Conservation (phyloP, 1,140 invertebrate genomes). For the Eufriesea mexicana region DNA sequence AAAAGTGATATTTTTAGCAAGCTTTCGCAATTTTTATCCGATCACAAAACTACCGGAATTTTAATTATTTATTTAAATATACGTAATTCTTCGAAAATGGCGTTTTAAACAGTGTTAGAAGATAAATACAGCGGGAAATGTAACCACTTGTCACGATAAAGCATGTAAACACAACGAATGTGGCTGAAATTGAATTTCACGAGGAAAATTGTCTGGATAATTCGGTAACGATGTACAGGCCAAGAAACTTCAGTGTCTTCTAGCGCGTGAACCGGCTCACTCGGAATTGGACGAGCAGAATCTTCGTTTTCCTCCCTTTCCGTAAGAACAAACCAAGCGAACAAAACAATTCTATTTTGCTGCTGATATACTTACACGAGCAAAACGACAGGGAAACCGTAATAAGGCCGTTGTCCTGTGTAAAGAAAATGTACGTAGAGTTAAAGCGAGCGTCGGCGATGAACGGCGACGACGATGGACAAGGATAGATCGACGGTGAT, state of each 20-base stretch:
- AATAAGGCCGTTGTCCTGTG: constrained; percentile 21
- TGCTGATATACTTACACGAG: background rate
- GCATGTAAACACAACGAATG: background rate
- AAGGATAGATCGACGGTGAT: constrained; percentile 47
- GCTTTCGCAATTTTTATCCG: background rate
- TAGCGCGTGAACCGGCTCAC: constrained; percentile 5
- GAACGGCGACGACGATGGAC: constrained; percentile 20
- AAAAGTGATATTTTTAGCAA: background rate
- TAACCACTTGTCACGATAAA: background rate
- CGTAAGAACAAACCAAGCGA: background rate
- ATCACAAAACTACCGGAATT: too few species aligned
- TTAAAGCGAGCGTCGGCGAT: constrained; percentile 35
- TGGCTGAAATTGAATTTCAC: background rate
- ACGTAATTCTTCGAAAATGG: too few species aligned
- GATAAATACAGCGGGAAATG: too few species aligned
- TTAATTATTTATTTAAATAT: too few species aligned
- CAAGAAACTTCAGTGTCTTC: constrained; percentile 3
- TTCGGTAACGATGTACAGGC: background rate
- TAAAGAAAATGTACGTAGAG: constrained; percentile 4
- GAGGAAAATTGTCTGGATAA: background rate
- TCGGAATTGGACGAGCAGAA: background rate
- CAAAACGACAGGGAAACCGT: constrained; percentile 1
- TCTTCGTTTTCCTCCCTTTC: constrained; percentile 15
- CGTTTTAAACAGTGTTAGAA: too few species aligned
- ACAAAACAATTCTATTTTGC: constrained; percentile 8